These are phyloP conservation scores for Lordiphosa stackelbergi DNA, from an alignment of 1,140 invertebrate species.

Conservation along the genomic window DNA sequence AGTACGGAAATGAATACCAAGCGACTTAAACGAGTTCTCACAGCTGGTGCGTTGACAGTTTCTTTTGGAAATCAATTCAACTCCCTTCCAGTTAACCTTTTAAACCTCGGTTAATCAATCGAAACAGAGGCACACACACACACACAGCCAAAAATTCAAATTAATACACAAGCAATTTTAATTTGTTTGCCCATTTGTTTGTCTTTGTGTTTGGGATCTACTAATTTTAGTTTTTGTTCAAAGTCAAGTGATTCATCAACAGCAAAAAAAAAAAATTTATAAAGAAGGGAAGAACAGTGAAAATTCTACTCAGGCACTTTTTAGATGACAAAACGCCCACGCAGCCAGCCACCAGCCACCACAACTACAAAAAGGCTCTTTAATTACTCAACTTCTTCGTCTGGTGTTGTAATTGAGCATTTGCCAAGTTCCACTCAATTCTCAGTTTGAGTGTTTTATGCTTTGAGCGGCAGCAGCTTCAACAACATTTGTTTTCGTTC, in stretches of 20 bases:
- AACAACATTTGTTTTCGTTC: slow-evolving; percentile 47
- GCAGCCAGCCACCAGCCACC: slow-evolving; percentile 17
- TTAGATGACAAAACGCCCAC: slow-evolving; percentile 6
- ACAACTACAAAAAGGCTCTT: slow-evolving; percentile 45
- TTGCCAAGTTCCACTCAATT: slow-evolving; percentile 15
- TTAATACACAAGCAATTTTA: slow-evolving; percentile 39
- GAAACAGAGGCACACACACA: too few relatives aligned
- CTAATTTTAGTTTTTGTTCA: slow-evolving; percentile 74
- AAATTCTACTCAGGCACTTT: slow-evolving; percentile 1
- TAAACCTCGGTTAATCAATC: neutral
- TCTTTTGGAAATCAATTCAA: neutral
- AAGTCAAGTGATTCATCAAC: slow-evolving; percentile 64
- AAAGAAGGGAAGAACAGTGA: slow-evolving; percentile 8
- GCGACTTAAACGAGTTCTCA: slow-evolving; percentile 20
- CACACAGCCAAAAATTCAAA: slow-evolving; percentile 16
- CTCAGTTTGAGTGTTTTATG: slow-evolving; percentile 23
- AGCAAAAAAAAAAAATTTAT: slow-evolving; percentile 23
- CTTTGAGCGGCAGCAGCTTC: slow-evolving; percentile 51
- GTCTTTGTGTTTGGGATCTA: slow-evolving; percentile 37
- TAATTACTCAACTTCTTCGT: slow-evolving; percentile 53
- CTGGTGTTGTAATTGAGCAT: slow-evolving; percentile 37
- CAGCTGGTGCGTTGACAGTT: neutral
- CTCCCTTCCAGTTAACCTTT: too few relatives aligned
- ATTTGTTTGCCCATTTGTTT: slow-evolving; percentile 34
- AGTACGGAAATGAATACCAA: slow-evolving; percentile 18